A percentile compares a stretch with the other conserved stretches of the same genome.
Conservation (phyloP, 1,140 invertebrate genomes). For the Prorops nasuta region DNA sequence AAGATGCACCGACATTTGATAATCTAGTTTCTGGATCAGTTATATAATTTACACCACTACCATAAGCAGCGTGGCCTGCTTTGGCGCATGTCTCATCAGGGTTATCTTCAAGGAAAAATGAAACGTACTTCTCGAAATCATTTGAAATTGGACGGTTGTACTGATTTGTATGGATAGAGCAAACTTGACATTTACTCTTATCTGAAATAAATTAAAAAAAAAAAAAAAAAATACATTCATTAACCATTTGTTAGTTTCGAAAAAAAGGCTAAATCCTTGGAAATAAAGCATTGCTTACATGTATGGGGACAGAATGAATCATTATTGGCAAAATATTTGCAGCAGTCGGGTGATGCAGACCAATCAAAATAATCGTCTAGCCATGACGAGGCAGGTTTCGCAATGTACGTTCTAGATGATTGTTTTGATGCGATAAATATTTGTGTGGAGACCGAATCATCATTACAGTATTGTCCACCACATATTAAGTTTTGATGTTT, state of each 20-base stretch:
- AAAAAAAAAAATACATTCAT: too few relatives aligned
- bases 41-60: slow-evolving; percentile 65
- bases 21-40: slow-evolving; percentile 46
- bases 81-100: slow-evolving; percentile 80
- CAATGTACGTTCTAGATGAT: slow-evolving; percentile 76
- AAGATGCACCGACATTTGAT: slow-evolving; percentile 67
- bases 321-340: slow-evolving; percentile 60
- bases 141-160: slow-evolving; percentile 61
- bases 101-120: slow-evolving; percentile 89
- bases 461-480: slow-evolving; percentile 73
- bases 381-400: slow-evolving; percentile 89
- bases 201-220: not conserved
- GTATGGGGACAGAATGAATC: slow-evolving; percentile 70
- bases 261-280: not conserved
- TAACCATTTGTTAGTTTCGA: too few relatives aligned
- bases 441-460: slow-evolving; percentile 81
- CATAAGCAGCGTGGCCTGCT: slow-evolving; percentile 83
- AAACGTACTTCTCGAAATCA: slow-evolving; percentile 79
- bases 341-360: slow-evolving; percentile 63
- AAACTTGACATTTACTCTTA: slow-evolving; percentile 39
- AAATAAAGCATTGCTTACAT: slow-evolving; percentile 37
- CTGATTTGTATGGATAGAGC: slow-evolving; percentile 56
- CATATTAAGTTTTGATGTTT: slow-evolving; percentile 84
- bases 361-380: slow-evolving; percentile 96
- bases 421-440: slow-evolving; percentile 74